Percentiles rank a stretch among this genome's conserved stretches.
Conservation (phyloP, 37 sponge, comb jelly and placozoan genomes). For the Petrosia ficiformis region DNA sequence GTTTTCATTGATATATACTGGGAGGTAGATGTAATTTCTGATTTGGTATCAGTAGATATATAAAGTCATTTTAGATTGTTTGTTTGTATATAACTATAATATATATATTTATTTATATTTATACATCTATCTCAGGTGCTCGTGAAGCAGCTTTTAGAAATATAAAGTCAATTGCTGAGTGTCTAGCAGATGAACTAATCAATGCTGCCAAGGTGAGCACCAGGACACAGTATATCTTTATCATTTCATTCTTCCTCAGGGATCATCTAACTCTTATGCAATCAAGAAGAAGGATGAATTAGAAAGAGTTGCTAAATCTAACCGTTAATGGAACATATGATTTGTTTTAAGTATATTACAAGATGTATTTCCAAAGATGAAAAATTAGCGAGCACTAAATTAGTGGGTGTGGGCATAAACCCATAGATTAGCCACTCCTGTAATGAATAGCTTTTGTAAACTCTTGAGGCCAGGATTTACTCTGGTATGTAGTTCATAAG, state of each 20-base stretch:
- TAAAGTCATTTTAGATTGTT: too few relatives aligned
- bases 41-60: too few relatives aligned
- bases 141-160: constrained; percentile 97
- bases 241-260: constrained; percentile 37
- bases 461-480: too few relatives aligned
- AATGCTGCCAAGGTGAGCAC: constrained; percentile 94
- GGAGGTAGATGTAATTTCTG: too few relatives aligned
- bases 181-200: constrained; percentile 98
- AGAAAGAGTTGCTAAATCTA: constrained; percentile 99
- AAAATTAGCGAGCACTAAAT: too few relatives aligned
- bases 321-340: constrained; percentile 70
- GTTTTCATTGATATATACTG: too few relatives aligned
- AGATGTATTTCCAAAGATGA: too few relatives aligned
- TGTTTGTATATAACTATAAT: too few relatives aligned
- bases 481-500: too few relatives aligned
- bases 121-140: constrained; percentile 55
- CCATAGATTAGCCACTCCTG: too few relatives aligned
- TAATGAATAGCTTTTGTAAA: too few relatives aligned
- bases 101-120: not conserved
- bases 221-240: not conserved
- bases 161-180: constrained; percentile 98
- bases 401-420: too few relatives aligned
- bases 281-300: constrained; percentile 99
- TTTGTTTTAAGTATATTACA: not conserved
- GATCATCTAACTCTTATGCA: constrained; percentile 97